A percentile compares a stretch with the other conserved stretches of the same genome.
Evolutionary conservation across 2,797 vertebrate species (phyloP).

Genomic region (Eidolon dupreanum): DNA sequence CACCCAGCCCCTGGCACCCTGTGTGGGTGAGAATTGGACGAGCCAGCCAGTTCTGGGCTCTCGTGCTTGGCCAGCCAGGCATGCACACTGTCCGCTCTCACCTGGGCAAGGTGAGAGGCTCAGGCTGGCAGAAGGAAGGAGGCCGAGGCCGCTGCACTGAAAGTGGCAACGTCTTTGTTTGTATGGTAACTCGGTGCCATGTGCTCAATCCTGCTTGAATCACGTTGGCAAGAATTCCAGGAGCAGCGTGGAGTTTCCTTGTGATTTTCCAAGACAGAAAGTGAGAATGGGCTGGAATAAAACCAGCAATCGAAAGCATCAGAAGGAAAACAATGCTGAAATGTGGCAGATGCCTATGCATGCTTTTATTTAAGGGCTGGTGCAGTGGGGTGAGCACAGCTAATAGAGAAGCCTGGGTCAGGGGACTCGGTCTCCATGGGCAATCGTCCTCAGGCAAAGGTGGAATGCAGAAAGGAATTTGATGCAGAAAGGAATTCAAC

Average conservation of each 20-base stretch:
- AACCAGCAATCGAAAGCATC: conserved; percentile 34
- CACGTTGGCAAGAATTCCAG: conserved; percentile 61
- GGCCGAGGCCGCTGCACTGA: neutral
- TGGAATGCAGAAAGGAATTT: neutral
- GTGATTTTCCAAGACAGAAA: conserved; percentile 73
- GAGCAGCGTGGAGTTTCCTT: conserved; percentile 59
- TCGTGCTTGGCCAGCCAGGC: neutral
- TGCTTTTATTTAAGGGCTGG: neutral
- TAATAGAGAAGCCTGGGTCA: neutral
- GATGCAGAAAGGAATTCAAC: neutral
- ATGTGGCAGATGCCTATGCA: neutral
- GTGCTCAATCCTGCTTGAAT: conserved; percentile 51
- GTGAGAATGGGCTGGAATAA: conserved; percentile 77
- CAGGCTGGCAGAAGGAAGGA: neutral
- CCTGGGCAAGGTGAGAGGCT: neutral
- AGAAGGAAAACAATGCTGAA: conserved; percentile 6
- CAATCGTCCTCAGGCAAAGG: neutral
- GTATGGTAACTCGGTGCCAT: neutral
- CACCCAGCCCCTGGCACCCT: neutral
- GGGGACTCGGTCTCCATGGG: rapidly evolving
- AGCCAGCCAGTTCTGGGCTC: neutral
- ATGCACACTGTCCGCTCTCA: rapidly evolving
- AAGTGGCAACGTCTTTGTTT: conserved; percentile 9
- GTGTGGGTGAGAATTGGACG: neutral
- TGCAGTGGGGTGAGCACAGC: rapidly evolving